Base-by-base conservation (phyloP, 2,888 invertebrate species). In the Cynaeus angustus region DNA sequence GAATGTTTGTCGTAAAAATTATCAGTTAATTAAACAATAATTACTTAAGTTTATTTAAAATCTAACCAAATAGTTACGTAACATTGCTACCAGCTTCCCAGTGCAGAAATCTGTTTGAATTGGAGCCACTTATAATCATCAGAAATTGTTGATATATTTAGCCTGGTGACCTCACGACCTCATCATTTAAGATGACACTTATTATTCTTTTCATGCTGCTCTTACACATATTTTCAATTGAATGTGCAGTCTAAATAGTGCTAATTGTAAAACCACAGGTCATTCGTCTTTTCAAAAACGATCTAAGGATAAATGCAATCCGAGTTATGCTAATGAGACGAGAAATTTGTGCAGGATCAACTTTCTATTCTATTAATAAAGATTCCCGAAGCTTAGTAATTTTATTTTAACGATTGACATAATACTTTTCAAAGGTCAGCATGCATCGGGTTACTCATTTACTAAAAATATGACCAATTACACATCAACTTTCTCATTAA, bases 81-180 rank as follows among this genome's bases (percentile, higher is more conserved):
- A 21, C 21, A 21, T 4, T 21, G 21, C 21, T 21, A 21, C 2
- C 21, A 21, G 21, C 21, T 4, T 21, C 21, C 1, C 1, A 21
- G 21, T 21, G 21, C 21, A 21, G 21, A 59, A 65, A 65, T 65
- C 52, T 30, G 43, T 30, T 50, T 52, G 9, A 66, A 56, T 66
- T 56, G 33, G 13, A n/a, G 8, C 41, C 66, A 56, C 58, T 58
- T 66, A 53, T 10, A 43, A 58, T 46, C 48, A 48, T 58, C 38
- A 66, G 58, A 56, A 66, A 46, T 56, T 66, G 52, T 4, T 46
- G 50, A 43, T 68, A 65, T 58, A 59, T 70, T 52, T 66, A 70
- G 61, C 59, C 9, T 16, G 8, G 33, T 70, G 70, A 70, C 70
- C 70, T 59, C 59, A 70, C 50, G 61, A 70, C 66, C 65, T 55